A percentile compares a stretch with the other conserved stretches of the same genome.
Evolutionary conservation across 2,888 invertebrate genomes (phyloP).

Genomic region (Synanthedon andrenaeformis): DNA sequence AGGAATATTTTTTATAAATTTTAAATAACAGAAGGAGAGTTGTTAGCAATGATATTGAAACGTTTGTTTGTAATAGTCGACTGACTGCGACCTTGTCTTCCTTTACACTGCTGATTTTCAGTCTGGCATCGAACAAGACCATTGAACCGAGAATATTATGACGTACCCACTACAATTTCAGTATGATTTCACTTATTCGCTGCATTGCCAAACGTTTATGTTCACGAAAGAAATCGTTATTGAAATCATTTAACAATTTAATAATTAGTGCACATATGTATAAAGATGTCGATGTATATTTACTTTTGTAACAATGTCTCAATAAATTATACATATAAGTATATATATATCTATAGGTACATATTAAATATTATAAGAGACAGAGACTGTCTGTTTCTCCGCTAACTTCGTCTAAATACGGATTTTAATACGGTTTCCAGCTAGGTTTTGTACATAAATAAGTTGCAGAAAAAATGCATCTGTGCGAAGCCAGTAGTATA

Average conservation of each 20-base stretch:
- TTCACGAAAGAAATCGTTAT: slow-evolving; percentile 45
- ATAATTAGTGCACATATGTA: slow-evolving; percentile 8
- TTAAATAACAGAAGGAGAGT: slow-evolving; percentile 9
- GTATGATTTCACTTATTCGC: slow-evolving; percentile 53
- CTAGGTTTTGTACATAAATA: too few species aligned
- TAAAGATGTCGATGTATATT: too few species aligned
- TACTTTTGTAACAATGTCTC: too few species aligned
- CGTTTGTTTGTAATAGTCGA: slow-evolving; percentile 43
- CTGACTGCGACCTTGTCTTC: slow-evolving; percentile 50
- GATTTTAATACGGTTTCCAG: too few species aligned
- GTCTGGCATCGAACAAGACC: slow-evolving; percentile 35
- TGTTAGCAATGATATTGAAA: slow-evolving; percentile 33
- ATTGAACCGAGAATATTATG: slow-evolving; percentile 46
- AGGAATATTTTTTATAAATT: too few species aligned
- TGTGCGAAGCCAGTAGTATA: too few species aligned
- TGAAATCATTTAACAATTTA: slow-evolving; percentile 29
- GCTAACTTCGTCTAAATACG: too few species aligned
- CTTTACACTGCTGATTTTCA: slow-evolving; percentile 40
- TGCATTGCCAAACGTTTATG: slow-evolving; percentile 20
- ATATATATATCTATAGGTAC: too few species aligned
- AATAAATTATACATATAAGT: too few species aligned
- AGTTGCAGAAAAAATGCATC: too few species aligned
- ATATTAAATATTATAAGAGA: too few species aligned
- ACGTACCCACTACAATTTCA: slow-evolving; percentile 28
- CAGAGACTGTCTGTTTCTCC: too few species aligned